Conservation (phyloP, 2,797 vertebrate genomes). For the Anniella stebbinsi region DNA sequence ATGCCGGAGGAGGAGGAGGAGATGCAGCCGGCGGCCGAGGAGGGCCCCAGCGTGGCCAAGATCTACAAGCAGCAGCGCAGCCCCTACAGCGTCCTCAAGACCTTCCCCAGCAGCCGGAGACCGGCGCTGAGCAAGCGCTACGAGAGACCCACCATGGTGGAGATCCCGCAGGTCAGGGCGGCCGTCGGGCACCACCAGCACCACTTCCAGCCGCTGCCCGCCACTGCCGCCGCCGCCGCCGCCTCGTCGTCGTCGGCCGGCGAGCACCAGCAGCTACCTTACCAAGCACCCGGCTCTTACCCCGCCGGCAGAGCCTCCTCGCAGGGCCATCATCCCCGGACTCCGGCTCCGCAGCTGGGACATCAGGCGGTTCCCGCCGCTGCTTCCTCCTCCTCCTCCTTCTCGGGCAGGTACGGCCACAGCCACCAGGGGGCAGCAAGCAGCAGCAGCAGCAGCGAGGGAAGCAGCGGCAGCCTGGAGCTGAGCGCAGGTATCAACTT, state of each 20-base stretch:
- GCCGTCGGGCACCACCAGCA: conserved; percentile 75
- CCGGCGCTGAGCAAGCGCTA: conserved; percentile 86
- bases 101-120: conserved; percentile 87
- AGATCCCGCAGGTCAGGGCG: conserved; percentile 87
- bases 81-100: conserved; percentile 90
- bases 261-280: conserved; percentile 58
- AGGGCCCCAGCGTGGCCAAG: conserved; percentile 89
- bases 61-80: conserved; percentile 91
- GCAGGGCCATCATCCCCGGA: conserved; percentile 68
- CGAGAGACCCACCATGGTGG: conserved; percentile 90
- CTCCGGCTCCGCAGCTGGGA: conserved; percentile 67
- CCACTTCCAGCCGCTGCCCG: conserved; percentile 72
- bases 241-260: conserved; percentile 63
- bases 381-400: conserved; percentile 30
- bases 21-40: conserved; percentile 92
- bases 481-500: conserved; percentile 91
- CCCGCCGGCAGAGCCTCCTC: conserved; percentile 73
- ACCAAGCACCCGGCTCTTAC: conserved; percentile 81
- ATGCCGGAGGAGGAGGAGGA: conserved; percentile 71
- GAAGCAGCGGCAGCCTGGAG: conserved; percentile 81
- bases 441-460: conserved; percentile 46
- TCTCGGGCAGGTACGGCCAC: conserved; percentile 60
- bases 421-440: conserved; percentile 64
- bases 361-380: conserved; percentile 58
- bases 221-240: conserved; percentile 74